These are phyloP conservation scores for Himalopsyche anomala DNA, from an alignment of 2,888 invertebrate species.

Conservation along the genomic window DNA sequence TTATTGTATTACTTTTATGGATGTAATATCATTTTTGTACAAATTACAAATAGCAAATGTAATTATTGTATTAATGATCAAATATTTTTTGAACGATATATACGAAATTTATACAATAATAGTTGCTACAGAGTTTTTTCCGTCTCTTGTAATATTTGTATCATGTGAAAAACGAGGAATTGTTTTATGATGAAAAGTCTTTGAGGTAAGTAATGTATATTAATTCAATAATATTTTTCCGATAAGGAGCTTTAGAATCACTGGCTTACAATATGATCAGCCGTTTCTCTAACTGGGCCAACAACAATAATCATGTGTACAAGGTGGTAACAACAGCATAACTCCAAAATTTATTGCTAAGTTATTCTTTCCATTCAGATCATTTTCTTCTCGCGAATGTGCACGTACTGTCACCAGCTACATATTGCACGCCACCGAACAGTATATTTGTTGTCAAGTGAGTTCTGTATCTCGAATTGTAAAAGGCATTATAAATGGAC, in stretches of 20 bases:
- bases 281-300: conserved; percentile 20
- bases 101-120: no score
- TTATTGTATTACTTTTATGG: no score
- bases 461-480: conserved; percentile 1
- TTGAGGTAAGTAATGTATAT: no score
- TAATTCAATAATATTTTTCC: no score
- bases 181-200: no score
- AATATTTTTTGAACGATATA: no score
- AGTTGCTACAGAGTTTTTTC: no score
- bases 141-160: no score
- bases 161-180: no score
- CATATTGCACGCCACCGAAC: not conserved
- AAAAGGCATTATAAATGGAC: not conserved
- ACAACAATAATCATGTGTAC: conserved; percentile 1
- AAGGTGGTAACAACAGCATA: conserved; percentile 12
- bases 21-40: no score
- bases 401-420: not conserved
- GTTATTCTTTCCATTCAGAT: conserved; percentile 12
- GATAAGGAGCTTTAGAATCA: not conserved
- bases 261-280: not conserved
- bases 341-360: conserved; percentile 12
- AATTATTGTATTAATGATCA: no score
- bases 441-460: not conserved
- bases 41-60: no score
- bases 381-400: conserved; percentile 15